A percentile compares a stretch with the other conserved stretches of the same genome.
phyloP scores from a whole-genome alignment of 2,888 invertebrate species.

The Eustalomyia histrio region DNA sequence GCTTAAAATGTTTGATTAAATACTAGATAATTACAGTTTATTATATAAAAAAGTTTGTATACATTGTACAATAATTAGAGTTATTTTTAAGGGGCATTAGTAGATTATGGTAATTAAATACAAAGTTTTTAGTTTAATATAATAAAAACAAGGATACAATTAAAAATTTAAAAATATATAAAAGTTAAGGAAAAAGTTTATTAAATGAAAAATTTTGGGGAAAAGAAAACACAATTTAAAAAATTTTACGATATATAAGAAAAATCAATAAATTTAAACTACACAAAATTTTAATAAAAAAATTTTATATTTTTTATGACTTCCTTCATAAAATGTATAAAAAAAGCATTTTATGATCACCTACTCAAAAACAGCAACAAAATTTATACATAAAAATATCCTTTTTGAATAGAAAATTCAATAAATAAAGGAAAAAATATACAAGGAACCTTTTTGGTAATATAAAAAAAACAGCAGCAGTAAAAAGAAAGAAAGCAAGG shows the following conservation, averaged over 20 bases:
- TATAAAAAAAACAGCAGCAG: neutral
- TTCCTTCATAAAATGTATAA: conserved; percentile 49
- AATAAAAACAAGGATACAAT: neutral
- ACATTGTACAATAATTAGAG: conserved; percentile 29
- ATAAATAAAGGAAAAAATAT: conserved; percentile 21
- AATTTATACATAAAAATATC: conserved; percentile 39
- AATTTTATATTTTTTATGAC: conserved; percentile 45
- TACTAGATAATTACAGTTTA: conserved; percentile 16
- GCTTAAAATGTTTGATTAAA: conserved; percentile 36
- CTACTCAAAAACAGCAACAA: conserved; percentile 2
- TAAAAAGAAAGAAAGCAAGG: neutral
- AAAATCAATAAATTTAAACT: conserved; percentile 49
- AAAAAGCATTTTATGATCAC: conserved; percentile 31
- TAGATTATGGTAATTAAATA: conserved; percentile 33
- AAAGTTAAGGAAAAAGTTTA: neutral
- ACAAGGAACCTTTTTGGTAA: conserved; percentile 10
- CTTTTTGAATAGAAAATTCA: conserved; percentile 38
- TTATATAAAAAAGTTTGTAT: conserved; percentile 27
- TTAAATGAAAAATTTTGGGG: neutral
- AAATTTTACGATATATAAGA: neutral
- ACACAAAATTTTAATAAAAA: conserved; percentile 36
- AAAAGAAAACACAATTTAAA: neutral
- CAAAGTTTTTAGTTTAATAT: conserved; percentile 9
- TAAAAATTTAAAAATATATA: neutral
- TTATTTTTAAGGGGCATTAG: conserved; percentile 8